Conservation (phyloP, 2,797 vertebrate species). For the Odontamblyopus rebecca region DNA sequence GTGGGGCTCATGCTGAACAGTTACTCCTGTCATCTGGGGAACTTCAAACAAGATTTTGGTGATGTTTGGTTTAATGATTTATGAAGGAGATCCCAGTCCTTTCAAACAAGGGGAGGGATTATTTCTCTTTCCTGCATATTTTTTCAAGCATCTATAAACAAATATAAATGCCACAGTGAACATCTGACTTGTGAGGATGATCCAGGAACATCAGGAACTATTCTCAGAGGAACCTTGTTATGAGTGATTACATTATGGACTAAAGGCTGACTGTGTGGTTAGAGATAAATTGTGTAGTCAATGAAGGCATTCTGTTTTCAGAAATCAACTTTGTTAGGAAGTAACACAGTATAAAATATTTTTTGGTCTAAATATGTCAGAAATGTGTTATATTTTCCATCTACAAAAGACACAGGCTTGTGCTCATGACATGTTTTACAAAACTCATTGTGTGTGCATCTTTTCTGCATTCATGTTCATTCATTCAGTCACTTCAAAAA, state of each 20-base stretch:
- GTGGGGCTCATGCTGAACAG: slow-evolving; percentile 28
- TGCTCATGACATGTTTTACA: slow-evolving; percentile 1
- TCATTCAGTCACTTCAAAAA: background rate
- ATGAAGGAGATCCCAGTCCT: slow-evolving; percentile 43
- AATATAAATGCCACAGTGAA: background rate
- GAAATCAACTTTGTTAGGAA: too few relatives aligned
- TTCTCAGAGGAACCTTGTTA: background rate
- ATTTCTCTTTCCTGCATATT: slow-evolving; percentile 8
- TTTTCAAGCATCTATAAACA: background rate
- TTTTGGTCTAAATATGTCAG: too few relatives aligned
- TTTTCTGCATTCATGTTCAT: background rate
- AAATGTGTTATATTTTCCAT: too few relatives aligned
- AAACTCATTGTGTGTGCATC: background rate
- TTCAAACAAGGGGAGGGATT: slow-evolving; percentile 33
- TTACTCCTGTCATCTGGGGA: slow-evolving; percentile 45
- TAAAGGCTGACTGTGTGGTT: background rate
- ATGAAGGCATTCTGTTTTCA: background rate
- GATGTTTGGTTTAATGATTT: slow-evolving; percentile 46
- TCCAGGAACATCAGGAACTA: background rate
- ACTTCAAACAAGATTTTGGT: slow-evolving; percentile 49
- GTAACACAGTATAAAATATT: too few relatives aligned
- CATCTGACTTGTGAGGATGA: background rate
- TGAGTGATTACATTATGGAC: background rate
- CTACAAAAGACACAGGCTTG: too few relatives aligned
- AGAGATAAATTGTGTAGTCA: background rate